Percentiles rank a stretch among this genome's conserved stretches.
Conservation (phyloP, 2,113 vertebrate species). For the Gallinago media region DNA sequence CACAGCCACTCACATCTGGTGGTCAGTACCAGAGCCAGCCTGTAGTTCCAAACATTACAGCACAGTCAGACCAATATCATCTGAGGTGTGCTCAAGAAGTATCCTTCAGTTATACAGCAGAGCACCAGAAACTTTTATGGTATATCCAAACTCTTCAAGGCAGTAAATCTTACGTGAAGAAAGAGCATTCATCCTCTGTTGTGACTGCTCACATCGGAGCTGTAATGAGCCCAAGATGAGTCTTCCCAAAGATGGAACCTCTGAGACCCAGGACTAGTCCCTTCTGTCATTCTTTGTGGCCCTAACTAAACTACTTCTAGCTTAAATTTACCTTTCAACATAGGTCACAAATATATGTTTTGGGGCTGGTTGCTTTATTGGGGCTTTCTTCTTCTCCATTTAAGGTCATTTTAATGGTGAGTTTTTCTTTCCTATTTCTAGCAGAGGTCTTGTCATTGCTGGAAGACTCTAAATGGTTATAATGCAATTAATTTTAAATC, state of each 20-base stretch:
- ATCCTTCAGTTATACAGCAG: background rate
- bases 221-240: background rate
- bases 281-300: background rate
- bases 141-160: background rate
- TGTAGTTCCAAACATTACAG: background rate
- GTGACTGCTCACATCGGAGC: background rate
- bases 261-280: background rate
- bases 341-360: background rate
- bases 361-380: background rate
- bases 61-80: background rate
- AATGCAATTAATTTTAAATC: background rate
- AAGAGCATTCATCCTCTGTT: background rate
- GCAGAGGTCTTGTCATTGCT: background rate
- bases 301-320: background rate
- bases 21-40: background rate
- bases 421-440: background rate
- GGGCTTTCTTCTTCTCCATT: background rate
- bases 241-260: background rate
- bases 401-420: background rate
- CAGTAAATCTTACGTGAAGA: background rate
- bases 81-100: background rate
- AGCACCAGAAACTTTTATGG: background rate
- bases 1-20: background rate
- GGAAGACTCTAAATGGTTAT: background rate
- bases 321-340: background rate